Conservation (phyloP, 2,113 vertebrate genomes). For the Sprattus sprattus region DNA sequence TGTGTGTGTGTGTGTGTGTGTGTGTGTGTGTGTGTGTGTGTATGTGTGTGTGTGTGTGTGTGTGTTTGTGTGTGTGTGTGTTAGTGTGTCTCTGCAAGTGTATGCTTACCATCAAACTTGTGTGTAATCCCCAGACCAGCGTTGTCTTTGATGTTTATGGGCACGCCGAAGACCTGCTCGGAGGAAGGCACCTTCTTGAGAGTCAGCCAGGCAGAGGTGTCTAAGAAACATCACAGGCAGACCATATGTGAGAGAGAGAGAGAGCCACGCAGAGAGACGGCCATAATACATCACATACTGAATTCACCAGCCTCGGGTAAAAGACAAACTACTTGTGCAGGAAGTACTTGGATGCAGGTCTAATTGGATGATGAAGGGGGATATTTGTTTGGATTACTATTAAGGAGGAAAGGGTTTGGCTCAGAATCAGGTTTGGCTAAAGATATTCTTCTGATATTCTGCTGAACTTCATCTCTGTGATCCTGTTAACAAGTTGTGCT, state of each 20-base stretch:
- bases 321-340: not conserved
- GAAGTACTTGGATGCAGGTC: not conserved
- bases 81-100: not conserved
- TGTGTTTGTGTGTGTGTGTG: constrained; percentile 4
- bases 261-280: too few relatives aligned
- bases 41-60: not conserved
- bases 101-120: constrained; percentile 60
- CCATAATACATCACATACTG: too few relatives aligned
- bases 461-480: too few relatives aligned
- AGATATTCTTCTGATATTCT: too few relatives aligned
- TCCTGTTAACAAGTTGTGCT: not conserved
- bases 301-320: not conserved
- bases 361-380: not conserved
- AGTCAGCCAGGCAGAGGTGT: constrained; percentile 56
- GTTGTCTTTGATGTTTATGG: constrained; percentile 66
- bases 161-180: constrained; percentile 59
- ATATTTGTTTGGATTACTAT: not conserved
- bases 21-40: not conserved
- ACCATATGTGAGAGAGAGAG: not conserved
- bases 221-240: constrained; percentile 44
- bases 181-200: constrained; percentile 59
- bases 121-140: constrained; percentile 65
- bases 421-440: too few relatives aligned
- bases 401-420: too few relatives aligned
- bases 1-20: not conserved